These are phyloP conservation scores for Bombus soroeensis DNA, from an alignment of 1,140 invertebrate genomes.

Conservation along the genomic window DNA sequence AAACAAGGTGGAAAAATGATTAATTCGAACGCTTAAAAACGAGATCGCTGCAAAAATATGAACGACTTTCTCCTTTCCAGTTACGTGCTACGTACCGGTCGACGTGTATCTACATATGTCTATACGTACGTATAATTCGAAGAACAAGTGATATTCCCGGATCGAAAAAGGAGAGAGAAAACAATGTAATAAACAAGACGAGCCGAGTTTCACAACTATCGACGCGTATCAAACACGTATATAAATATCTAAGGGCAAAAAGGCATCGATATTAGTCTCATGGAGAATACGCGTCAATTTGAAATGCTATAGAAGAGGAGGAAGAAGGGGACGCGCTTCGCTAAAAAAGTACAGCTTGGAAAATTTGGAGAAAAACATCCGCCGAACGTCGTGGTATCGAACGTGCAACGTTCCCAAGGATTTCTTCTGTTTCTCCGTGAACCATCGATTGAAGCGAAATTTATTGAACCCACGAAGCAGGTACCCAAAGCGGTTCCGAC, in stretches of 20 bases:
- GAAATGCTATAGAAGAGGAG: constrained; percentile 36
- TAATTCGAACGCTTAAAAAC: constrained; percentile 29
- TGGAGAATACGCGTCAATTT: constrained; percentile 34
- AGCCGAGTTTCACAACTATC: constrained; percentile 18
- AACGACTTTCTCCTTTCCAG: not conserved
- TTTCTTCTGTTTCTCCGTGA: not conserved
- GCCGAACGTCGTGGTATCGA: constrained; percentile 13
- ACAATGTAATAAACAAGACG: constrained; percentile 15
- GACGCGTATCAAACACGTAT: constrained; percentile 32
- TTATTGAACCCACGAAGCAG: constrained; percentile 96
- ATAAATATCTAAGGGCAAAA: constrained; percentile 32
- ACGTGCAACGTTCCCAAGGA: not conserved
- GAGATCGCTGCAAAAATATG: not conserved
- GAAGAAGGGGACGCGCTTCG: constrained; percentile 5
- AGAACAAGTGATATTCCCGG: not conserved
- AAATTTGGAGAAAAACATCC: constrained; percentile 29
- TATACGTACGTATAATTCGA: not conserved
- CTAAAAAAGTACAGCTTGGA: not conserved
- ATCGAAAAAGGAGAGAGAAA: constrained; percentile 1
- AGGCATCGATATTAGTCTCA: constrained; percentile 28
- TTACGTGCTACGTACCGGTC: too few species aligned
- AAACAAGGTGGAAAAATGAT: constrained; percentile 20
- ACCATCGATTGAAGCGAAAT: not conserved
- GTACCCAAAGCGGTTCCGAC: constrained; percentile 98
- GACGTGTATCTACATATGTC: not conserved